Evolutionary conservation across 1,140 invertebrate species (phyloP).

Genomic region (Drosophila jambulina): DNA sequence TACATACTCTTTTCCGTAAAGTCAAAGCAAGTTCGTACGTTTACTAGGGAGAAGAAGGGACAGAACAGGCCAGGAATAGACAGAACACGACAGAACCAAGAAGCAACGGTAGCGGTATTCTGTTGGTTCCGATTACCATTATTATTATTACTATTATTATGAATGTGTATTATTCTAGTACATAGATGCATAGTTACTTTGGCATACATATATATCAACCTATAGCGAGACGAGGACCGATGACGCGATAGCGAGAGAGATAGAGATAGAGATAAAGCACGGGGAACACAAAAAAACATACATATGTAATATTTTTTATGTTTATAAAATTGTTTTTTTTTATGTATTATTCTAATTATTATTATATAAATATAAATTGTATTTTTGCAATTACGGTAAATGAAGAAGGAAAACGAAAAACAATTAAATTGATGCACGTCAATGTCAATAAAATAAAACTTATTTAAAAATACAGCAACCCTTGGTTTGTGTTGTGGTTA

Average conservation of each 20-base stretch:
- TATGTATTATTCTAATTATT: conserved; percentile 55
- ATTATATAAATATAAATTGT: conserved; percentile 77
- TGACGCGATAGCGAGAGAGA: conserved; percentile 25
- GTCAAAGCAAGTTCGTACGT: conserved; percentile 15
- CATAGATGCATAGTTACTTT: conserved; percentile 39
- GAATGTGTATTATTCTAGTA: conserved; percentile 59
- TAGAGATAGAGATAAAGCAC: conserved; percentile 24
- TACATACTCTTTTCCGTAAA: conserved; percentile 7
- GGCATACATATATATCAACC: conserved; percentile 40
- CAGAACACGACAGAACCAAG: not conserved
- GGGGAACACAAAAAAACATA: conserved; percentile 40
- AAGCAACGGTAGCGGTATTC: not conserved
- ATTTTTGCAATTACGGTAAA: conserved; percentile 66
- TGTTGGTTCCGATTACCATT: conserved; percentile 23
- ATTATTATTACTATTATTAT: conserved; percentile 49
- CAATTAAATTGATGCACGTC: conserved; percentile 78
- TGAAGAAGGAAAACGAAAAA: conserved; percentile 65
- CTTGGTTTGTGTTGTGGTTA: conserved; percentile 1
- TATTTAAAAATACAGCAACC: conserved; percentile 60
- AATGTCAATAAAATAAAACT: conserved; percentile 78
- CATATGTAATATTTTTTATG: conserved; percentile 79
- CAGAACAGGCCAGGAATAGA: not conserved
- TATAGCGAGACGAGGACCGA: conserved; percentile 4
- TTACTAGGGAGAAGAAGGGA: not conserved
- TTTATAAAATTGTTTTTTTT: conserved; percentile 78